phyloP scores from a whole-genome alignment of 2,888 invertebrate species.

The Calameuta idolon region DNA sequence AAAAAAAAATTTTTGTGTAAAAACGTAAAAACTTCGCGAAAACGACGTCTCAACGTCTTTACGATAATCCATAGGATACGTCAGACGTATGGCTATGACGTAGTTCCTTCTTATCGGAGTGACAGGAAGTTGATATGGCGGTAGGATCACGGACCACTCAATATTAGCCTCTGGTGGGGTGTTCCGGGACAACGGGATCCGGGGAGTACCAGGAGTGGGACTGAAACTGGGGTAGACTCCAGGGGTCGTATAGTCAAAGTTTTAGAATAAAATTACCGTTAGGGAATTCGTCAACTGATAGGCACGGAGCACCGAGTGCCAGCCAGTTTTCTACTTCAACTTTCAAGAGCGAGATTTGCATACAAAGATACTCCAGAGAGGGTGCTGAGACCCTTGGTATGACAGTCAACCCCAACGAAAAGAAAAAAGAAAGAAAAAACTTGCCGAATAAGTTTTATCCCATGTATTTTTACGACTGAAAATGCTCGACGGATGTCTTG shows the following conservation, averaged over 20 bases:
- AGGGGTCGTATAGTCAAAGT: constrained; percentile 29
- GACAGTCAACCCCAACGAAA: not conserved
- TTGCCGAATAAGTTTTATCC: not conserved
- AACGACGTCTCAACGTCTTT: not conserved
- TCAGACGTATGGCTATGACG: not conserved
- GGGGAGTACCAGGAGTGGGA: not conserved
- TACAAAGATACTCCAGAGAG: constrained; percentile 33
- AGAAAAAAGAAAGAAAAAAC: not conserved
- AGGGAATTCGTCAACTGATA: constrained; percentile 54
- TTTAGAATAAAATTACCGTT: constrained; percentile 54
- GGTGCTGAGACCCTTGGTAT: not conserved
- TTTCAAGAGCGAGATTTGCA: constrained; percentile 38
- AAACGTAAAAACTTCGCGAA: not conserved
- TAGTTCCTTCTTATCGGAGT: not conserved
- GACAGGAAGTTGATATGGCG: not conserved
- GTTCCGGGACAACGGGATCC: not conserved
- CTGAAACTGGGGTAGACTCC: not conserved
- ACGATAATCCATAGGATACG: not conserved
- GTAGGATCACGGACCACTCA: constrained; percentile 14
- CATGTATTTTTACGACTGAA: not conserved
- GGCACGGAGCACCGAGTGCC: constrained; percentile 22
- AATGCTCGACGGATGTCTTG: not conserved
- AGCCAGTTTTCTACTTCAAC: constrained; percentile 10
- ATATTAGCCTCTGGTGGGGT: constrained; percentile 19
- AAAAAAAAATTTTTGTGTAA: not conserved